Evolutionary conservation across 1,140 invertebrate genomes (phyloP).

Genomic region (Tetragnatha versicolor): DNA sequence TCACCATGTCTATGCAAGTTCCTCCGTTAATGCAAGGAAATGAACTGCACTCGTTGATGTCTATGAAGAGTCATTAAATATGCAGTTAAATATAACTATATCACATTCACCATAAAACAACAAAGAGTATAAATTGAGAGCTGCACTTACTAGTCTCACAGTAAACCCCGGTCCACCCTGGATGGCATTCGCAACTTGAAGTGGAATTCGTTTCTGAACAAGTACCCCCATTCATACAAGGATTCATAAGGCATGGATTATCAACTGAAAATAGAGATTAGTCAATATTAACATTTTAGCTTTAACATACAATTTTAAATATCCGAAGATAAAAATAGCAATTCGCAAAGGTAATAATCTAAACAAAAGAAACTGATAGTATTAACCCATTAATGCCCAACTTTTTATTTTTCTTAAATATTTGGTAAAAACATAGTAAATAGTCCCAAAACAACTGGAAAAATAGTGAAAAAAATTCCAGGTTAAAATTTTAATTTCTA

Average conservation of each 20-base stretch:
- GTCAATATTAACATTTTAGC: too few species aligned
- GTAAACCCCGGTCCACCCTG: conserved; percentile 75
- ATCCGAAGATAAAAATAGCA: too few species aligned
- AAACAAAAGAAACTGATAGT: too few species aligned
- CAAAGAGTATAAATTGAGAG: background rate
- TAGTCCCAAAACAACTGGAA: too few species aligned
- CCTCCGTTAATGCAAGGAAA: conserved; percentile 93
- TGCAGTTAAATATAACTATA: background rate
- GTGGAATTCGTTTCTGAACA: conserved; percentile 66
- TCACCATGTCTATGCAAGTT: conserved; percentile 87
- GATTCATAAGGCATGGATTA: conserved; percentile 62
- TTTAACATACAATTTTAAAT: too few species aligned
- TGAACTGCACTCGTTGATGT: conserved; percentile 88
- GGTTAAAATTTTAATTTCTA: too few species aligned
- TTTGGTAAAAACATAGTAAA: too few species aligned
- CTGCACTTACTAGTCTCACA: conserved; percentile 54
- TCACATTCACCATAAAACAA: background rate
- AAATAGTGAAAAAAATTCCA: too few species aligned
- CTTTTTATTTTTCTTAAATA: too few species aligned
- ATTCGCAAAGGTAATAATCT: too few species aligned
- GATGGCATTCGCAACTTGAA: conserved; percentile 76
- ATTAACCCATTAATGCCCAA: too few species aligned
- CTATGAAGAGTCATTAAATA: conserved; percentile 14
- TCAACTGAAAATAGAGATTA: conserved; percentile 42
- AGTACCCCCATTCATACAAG: conserved; percentile 84